A percentile compares a stretch with the other conserved stretches of the same genome.
Conservation (phyloP, 92 coral and sea anemone genomes). For the Phenganax subtilis region DNA sequence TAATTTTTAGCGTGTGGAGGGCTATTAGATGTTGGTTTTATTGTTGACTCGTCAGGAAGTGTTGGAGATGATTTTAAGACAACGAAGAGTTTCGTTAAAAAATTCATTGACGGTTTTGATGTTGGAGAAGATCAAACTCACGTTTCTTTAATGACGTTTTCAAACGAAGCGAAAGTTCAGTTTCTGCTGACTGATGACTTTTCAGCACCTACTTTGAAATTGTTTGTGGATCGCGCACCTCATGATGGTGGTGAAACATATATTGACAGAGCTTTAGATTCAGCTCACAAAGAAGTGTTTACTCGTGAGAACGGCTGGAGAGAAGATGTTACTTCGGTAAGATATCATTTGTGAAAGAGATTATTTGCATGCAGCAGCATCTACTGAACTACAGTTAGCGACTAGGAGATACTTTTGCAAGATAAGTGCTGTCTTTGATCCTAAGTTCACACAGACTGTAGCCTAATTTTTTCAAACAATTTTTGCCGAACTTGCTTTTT, state of each 20-base stretch:
- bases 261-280: constrained; percentile 19
- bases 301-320: constrained; percentile 17
- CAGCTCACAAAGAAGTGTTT: constrained; percentile 1
- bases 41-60: constrained; percentile 37
- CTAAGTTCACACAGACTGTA: too few species aligned
- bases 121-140: constrained; percentile 14
- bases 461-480: too few species aligned
- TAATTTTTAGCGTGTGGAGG: constrained; percentile 26
- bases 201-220: background rate
- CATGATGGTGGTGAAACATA: constrained; percentile 15
- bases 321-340: constrained; percentile 11
- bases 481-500: too few species aligned
- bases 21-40: constrained; percentile 23
- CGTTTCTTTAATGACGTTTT: constrained; percentile 23
- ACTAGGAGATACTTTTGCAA: too few species aligned
- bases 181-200: constrained; percentile 8
- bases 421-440: too few species aligned
- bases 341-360: background rate
- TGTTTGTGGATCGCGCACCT: background rate
- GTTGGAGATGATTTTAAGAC: background rate
- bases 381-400: too few species aligned
- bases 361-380: too few species aligned
- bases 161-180: constrained; percentile 1
- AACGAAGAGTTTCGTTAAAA: constrained; percentile 7
- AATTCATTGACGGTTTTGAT: constrained; percentile 29